A percentile compares a stretch with the other conserved stretches of the same genome.
Evolutionary conservation across 2,113 vertebrate species (phyloP).

Genomic region (Falco punctatus): DNA sequence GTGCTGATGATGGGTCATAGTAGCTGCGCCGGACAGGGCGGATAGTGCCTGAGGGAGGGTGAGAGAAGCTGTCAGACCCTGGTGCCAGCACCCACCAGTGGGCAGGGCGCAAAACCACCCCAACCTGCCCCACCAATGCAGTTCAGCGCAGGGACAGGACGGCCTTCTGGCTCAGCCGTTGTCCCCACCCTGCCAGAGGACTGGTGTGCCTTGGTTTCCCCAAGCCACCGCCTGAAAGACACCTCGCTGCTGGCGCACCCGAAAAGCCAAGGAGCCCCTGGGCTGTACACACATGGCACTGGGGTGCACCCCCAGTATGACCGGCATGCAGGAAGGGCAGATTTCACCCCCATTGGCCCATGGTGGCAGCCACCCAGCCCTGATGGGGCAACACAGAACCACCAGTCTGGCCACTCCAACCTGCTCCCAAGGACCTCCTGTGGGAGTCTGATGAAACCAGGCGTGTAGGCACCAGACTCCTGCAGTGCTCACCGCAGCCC

Average conservation of each 20-base stretch:
- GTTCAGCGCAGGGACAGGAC: fast-evolving
- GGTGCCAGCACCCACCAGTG: neutral
- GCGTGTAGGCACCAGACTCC: fast-evolving
- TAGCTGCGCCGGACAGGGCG: slow-evolving; percentile 80
- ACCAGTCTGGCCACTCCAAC: neutral
- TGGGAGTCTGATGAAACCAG: neutral
- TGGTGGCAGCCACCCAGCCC: fast-evolving
- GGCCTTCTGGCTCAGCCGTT: neutral
- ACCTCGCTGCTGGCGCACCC: fast-evolving
- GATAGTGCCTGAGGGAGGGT: slow-evolving; percentile 71
- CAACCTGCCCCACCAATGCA: neutral
- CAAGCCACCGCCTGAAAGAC: neutral
- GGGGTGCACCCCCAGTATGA: neutral
- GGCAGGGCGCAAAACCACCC: neutral
- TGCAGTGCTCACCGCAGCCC: neutral
- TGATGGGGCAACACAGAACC: neutral
- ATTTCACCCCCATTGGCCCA: neutral
- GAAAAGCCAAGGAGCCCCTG: neutral
- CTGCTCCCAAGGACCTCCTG: neutral
- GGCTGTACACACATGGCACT: fast-evolving
- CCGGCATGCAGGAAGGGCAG: neutral
- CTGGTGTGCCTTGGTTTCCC: neutral
- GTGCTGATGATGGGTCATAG: slow-evolving; percentile 75
- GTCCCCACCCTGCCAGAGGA: neutral
- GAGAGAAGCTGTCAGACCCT: neutral